Conservation (phyloP, 1,140 invertebrate species). For the Drosophila suzukii region DNA sequence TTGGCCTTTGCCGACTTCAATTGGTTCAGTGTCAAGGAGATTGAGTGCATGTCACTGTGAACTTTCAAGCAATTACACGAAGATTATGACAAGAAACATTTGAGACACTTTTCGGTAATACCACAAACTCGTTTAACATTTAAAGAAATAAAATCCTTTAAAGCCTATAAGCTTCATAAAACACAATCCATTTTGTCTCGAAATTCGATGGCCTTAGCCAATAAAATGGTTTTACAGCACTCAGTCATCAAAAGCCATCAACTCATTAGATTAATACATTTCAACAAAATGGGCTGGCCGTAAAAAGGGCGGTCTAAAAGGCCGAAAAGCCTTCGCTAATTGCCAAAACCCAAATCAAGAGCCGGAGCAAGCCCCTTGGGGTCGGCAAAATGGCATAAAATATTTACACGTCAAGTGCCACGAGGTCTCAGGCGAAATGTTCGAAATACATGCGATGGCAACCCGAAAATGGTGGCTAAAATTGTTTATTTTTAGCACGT, state of each 20-base stretch:
- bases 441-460: conserved; percentile 56
- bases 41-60: conserved; percentile 12
- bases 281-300: conserved; percentile 20
- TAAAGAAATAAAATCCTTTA: not conserved
- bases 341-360: conserved; percentile 73
- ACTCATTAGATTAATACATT: conserved; percentile 55
- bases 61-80: conserved; percentile 29
- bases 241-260: conserved; percentile 20
- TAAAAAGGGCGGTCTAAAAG: conserved; percentile 13
- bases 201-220: conserved; percentile 5
- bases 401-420: conserved; percentile 77
- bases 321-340: conserved; percentile 61
- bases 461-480: conserved; percentile 33
- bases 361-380: conserved; percentile 7
- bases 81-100: not conserved
- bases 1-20: conserved; percentile 18
- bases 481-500: conserved; percentile 81
- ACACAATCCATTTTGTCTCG: not conserved
- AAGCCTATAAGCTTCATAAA: not conserved
- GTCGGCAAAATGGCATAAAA: conserved; percentile 63
- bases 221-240: conserved; percentile 21
- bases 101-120: too few species aligned
- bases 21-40: conserved; percentile 33
- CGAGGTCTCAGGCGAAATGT: conserved; percentile 35
- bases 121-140: too few species aligned